phyloP scores from a whole-genome alignment of 2,888 invertebrate species.

The Agrotis exclamationis region DNA sequence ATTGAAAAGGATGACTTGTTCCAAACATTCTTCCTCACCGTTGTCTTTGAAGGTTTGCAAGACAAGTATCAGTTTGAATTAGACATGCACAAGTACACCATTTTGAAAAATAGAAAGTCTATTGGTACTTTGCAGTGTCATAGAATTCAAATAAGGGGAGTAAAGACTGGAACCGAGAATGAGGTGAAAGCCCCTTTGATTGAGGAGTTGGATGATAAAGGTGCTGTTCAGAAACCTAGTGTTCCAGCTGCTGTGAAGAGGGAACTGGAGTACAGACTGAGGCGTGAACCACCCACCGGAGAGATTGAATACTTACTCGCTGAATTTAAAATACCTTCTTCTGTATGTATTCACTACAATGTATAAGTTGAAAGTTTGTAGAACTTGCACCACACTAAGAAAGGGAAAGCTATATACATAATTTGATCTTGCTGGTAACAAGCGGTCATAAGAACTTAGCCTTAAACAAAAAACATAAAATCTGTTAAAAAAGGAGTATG shows the following conservation, averaged over 20 bases:
- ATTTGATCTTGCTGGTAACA: no score
- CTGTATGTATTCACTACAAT: slow-evolving; percentile 81
- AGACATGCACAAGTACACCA: slow-evolving; percentile 92
- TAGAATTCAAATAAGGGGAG: slow-evolving; percentile 93
- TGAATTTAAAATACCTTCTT: slow-evolving; percentile 92
- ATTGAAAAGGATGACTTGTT: slow-evolving; percentile 93
- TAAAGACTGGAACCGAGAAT: slow-evolving; percentile 83
- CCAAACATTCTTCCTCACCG: slow-evolving; percentile 94
- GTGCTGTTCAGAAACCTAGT: slow-evolving; percentile 56
- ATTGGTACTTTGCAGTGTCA: slow-evolving; percentile 94
- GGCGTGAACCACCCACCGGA: slow-evolving; percentile 90
- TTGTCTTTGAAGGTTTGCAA: slow-evolving; percentile 94
- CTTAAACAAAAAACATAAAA: background rate
- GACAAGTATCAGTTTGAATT: slow-evolving; percentile 95
- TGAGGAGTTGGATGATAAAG: slow-evolving; percentile 89
- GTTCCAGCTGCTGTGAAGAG: slow-evolving; percentile 69
- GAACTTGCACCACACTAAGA: no score
- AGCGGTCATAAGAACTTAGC: no score
- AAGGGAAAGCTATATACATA: no score
- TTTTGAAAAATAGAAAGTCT: slow-evolving; percentile 94
- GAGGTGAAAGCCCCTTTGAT: slow-evolving; percentile 88
- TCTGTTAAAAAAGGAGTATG: background rate
- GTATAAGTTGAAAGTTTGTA: no score
- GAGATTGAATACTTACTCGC: slow-evolving; percentile 90
- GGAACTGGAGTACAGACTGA: slow-evolving; percentile 91